Base-by-base conservation (phyloP, 2,797 vertebrate genomes). In the Pterois miles region DNA sequence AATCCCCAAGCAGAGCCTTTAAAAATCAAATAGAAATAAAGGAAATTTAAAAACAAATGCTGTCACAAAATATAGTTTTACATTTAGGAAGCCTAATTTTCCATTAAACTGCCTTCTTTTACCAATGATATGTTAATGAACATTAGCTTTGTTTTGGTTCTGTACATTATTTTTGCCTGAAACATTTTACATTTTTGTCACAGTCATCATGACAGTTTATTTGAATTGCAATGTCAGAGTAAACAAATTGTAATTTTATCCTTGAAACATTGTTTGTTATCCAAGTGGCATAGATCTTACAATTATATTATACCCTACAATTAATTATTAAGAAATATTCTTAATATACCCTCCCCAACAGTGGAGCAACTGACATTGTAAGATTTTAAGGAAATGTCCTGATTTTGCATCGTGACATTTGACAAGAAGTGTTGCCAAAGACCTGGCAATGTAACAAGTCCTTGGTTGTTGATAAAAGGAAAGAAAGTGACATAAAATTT, bases 1-100 rank as follows among this genome's bases (percentile, higher is more conserved):
- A 43, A 75, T 68, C 10, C 36, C 57, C 23, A 56, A 86, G 65
- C 69, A 80, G 69, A 66, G 76, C 76, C 72, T 78, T 76, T 6
- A 52, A 34, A 13, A 27, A 22, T 23, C 13, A 54, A 54, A 16
- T 54, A 16, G 4, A 38, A 36, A 29, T 18, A 4, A 6, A 14
- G 14, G 6, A 56, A 56, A 43, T 34, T 0, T 16, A 10, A 53
- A 67, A 20, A n/a, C 29, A 5, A 29, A 52, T 62, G 50, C 50
- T 22, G 22, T 23, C 66, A 56, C 23, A 22, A 6, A 40, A 16
- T 20, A 57, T 22, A 31, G 4, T 18, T 46, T 22, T 33, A 12
- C n/a, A 60, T 60, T 27, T 22, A 14, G 20, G 38, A 56, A 3
- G 23, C 25, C 27, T 11, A 3, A 27, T 52, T 27, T 52, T 25